Evolutionary conservation across 2,888 invertebrate genomes (phyloP).

Genomic region (Lymantria monacha): DNA sequence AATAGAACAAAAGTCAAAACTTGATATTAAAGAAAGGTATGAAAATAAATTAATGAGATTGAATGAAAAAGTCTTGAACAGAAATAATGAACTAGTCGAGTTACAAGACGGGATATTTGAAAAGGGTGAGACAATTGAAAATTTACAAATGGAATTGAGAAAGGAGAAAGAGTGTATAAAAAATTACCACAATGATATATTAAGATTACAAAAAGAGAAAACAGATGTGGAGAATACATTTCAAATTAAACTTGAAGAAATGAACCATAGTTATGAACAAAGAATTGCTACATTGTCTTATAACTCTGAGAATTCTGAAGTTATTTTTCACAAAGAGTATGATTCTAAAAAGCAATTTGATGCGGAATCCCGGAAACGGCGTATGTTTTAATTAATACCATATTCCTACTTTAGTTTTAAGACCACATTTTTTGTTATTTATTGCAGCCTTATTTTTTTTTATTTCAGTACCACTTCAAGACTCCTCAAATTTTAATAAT

Average conservation of each 20-base stretch:
- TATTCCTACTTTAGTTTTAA: neutral
- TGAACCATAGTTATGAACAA: neutral
- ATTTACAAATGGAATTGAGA: conserved; percentile 16
- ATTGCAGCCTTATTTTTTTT: neutral
- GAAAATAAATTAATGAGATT: conserved; percentile 64
- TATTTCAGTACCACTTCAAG: neutral
- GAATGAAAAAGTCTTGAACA: conserved; percentile 66
- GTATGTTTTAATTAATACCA: neutral
- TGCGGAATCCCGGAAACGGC: neutral
- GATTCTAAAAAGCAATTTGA: neutral
- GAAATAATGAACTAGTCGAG: conserved; percentile 69
- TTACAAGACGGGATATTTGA: conserved; percentile 61
- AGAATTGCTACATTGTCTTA: neutral
- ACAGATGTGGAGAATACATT: neutral
- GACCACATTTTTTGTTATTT: neutral
- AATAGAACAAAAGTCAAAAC: conserved; percentile 51
- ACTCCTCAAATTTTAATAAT: neutral
- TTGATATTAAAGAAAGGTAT: conserved; percentile 57
- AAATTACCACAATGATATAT: conserved; percentile 15
- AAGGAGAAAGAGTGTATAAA: conserved; percentile 51
- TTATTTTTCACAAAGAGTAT: neutral
- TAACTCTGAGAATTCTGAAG: neutral
- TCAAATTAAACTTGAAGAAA: neutral
- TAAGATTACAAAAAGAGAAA: neutral
- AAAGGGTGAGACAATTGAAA: conserved; percentile 62